These are phyloP conservation scores for Melikaiella ostensackeni DNA, from an alignment of 2,888 invertebrate genomes.

Conservation along the genomic window DNA sequence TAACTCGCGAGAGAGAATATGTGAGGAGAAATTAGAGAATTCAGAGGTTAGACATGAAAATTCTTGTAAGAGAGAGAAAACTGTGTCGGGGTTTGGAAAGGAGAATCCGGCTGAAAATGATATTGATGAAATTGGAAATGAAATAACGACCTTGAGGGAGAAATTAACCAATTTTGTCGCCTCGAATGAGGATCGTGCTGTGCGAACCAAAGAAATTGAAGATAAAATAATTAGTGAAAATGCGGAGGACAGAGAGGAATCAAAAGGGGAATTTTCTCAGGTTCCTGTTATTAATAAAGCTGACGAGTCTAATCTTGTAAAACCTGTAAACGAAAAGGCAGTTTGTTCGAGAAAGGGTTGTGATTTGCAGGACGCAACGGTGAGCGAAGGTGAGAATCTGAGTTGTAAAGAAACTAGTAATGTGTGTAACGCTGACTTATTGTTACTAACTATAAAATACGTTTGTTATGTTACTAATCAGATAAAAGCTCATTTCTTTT, in stretches of 20 bases:
- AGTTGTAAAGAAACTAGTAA: conserved; percentile 43
- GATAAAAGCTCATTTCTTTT: conserved; percentile 67
- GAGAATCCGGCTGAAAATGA: conserved; percentile 13
- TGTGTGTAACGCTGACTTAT: conserved; percentile 52
- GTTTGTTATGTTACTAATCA: conserved; percentile 70
- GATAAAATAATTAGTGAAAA: not conserved
- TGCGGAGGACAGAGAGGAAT: not conserved
- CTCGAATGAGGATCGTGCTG: not conserved
- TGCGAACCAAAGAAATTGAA: conserved; percentile 25
- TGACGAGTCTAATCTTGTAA: conserved; percentile 18
- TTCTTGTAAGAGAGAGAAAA: not conserved
- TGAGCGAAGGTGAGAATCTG: conserved; percentile 21
- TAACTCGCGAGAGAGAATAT: conserved; percentile 10
- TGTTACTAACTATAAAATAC: conserved; percentile 57
- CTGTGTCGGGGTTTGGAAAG: not conserved
- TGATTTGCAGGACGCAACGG: not conserved
- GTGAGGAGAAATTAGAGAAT: conserved; percentile 39
- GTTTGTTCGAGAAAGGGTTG: not conserved
- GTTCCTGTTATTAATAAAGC: not conserved
- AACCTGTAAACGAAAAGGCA: conserved; percentile 3
- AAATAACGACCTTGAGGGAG: not conserved
- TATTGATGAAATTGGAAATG: conserved; percentile 12
- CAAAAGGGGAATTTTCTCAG: not conserved
- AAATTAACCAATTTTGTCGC: conserved; percentile 7
- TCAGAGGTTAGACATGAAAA: conserved; percentile 45